Evolutionary conservation across 2,113 vertebrate species (phyloP).

Genomic region (Esox niger): DNA sequence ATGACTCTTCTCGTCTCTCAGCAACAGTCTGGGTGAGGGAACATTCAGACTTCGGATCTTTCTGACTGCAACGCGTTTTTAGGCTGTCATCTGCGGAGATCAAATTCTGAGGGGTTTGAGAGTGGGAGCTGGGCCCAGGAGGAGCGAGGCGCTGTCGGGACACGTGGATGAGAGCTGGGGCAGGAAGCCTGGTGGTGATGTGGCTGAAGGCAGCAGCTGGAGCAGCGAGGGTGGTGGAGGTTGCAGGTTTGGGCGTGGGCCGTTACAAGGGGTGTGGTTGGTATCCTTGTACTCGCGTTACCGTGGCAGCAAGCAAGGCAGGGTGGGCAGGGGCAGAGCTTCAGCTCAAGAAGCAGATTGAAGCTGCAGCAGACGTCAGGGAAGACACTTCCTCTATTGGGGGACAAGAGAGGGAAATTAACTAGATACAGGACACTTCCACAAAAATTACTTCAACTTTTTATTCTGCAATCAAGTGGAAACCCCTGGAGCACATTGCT

Average conservation of each 20-base stretch:
- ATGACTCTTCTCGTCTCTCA: background rate
- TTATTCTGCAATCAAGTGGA: slow-evolving; percentile 8
- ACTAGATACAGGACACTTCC: slow-evolving; percentile 18
- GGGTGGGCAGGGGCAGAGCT: slow-evolving; percentile 56
- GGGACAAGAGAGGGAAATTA: slow-evolving; percentile 51
- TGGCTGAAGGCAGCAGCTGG: slow-evolving; percentile 36
- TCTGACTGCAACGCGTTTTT: background rate
- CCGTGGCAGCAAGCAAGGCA: slow-evolving; percentile 61
- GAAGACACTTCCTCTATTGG: slow-evolving; percentile 74
- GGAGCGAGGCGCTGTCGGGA: slow-evolving; percentile 41
- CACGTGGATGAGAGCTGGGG: slow-evolving; percentile 31
- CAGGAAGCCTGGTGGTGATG: slow-evolving; percentile 29
- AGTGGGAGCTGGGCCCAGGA: slow-evolving; percentile 58
- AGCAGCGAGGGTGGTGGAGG: slow-evolving; percentile 25
- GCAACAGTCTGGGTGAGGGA: background rate
- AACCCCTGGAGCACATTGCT: background rate
- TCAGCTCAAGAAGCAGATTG: slow-evolving; percentile 76
- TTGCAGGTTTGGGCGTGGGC: slow-evolving; percentile 41
- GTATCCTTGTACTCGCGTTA: slow-evolving; percentile 60
- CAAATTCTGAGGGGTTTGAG: slow-evolving; percentile 49
- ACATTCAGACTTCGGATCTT: background rate
- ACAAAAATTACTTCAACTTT: slow-evolving; percentile 7
- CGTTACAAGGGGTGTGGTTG: slow-evolving; percentile 45
- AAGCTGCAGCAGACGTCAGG: slow-evolving; percentile 79
- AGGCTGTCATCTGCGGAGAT: background rate